phyloP scores from a whole-genome alignment of 2,797 vertebrate genomes.

The Manis crassicaudata region DNA sequence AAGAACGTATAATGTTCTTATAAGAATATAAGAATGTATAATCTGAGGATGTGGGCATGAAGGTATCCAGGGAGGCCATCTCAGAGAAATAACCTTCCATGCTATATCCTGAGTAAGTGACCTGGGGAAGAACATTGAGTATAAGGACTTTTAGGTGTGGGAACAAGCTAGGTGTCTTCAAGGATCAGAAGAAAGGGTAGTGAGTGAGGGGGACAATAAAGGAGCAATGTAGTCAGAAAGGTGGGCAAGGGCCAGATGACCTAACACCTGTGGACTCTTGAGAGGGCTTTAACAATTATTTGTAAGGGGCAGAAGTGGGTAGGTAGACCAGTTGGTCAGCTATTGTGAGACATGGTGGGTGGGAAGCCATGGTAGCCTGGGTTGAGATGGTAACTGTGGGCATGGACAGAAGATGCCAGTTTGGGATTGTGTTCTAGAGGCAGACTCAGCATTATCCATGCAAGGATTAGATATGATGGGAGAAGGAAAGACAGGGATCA shows the following conservation, averaged over 20 bases:
- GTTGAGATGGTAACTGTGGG: not conserved
- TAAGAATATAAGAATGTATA: not conserved
- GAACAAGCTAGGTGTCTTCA: not conserved
- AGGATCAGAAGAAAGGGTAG: not conserved
- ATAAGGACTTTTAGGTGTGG: not conserved
- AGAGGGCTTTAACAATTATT: not conserved
- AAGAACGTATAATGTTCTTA: not conserved
- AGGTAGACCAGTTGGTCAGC: not conserved
- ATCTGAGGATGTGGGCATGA: not conserved
- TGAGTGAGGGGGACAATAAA: not conserved
- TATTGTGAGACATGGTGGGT: not conserved
- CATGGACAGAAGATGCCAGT: not conserved
- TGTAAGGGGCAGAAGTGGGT: no score
- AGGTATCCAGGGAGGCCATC: not conserved
- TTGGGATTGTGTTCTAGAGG: not conserved
- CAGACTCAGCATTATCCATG: not conserved
- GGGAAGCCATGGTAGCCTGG: not conserved
- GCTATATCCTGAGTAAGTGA: not conserved
- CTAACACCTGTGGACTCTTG: not conserved
- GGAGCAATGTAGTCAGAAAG: not conserved
- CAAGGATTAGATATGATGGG: not conserved
- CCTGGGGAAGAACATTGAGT: not conserved
- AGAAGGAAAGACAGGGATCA: not conserved
- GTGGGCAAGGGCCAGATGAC: not conserved
- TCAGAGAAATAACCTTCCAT: not conserved